Evolutionary conservation across 2,888 invertebrate genomes (phyloP).

Genomic region (Tenthredo distinguenda): DNA sequence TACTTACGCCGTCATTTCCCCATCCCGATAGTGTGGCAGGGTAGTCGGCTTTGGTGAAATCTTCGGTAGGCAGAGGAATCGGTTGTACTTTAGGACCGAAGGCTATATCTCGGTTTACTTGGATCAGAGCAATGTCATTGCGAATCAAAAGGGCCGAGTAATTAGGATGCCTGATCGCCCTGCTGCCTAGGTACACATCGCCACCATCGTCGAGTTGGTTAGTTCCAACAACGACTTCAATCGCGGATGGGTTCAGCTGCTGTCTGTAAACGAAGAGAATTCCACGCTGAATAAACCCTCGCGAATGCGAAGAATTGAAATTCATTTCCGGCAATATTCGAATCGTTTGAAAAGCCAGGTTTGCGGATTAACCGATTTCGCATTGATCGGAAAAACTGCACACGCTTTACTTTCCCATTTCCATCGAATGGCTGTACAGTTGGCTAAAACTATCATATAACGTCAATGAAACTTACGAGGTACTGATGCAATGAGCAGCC

Average conservation of each 20-base stretch:
- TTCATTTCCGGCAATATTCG: too few relatives aligned
- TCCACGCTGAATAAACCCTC: neutral
- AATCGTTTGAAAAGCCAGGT: too few relatives aligned
- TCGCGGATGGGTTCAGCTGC: neutral
- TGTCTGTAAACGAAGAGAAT: neutral
- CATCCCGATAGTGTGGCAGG: conserved; percentile 18
- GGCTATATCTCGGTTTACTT: neutral
- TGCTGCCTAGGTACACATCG: neutral
- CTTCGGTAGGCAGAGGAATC: neutral
- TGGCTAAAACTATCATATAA: neutral
- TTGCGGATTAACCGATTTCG: neutral
- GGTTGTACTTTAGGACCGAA: conserved; percentile 2
- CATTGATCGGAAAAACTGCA: neutral
- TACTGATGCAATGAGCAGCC: conserved; percentile 48
- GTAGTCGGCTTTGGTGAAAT: conserved; percentile 18
- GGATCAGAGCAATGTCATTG: neutral
- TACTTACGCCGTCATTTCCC: neutral
- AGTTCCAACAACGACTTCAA: conserved; percentile 20
- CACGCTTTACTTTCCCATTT: too few relatives aligned
- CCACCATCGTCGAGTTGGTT: neutral
- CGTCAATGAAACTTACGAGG: neutral
- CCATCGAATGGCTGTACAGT: too few relatives aligned
- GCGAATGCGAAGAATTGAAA: too few relatives aligned
- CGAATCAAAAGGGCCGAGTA: neutral
- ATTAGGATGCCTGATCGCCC: neutral